Percentiles rank a stretch among this genome's conserved stretches.
phyloP scores from a whole-genome alignment of 2,797 vertebrate genomes.

The Crocidura indochinensis region DNA sequence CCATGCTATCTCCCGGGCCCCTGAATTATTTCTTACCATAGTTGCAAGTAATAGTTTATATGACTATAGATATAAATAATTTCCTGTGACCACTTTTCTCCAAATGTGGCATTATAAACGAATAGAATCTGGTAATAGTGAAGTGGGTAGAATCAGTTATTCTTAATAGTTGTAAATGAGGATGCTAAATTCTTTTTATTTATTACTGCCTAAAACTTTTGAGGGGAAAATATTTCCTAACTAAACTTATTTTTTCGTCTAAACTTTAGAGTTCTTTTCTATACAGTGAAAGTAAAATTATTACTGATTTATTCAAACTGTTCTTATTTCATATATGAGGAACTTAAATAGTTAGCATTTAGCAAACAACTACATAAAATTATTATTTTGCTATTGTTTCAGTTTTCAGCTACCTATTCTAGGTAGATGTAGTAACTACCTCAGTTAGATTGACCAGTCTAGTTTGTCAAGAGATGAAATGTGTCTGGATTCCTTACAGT shows the following conservation, averaged over 20 bases:
- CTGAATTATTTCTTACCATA: background rate
- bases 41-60: background rate
- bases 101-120: background rate
- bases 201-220: background rate
- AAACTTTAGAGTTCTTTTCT: conserved; percentile 33
- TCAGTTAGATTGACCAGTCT: background rate
- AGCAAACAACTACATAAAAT: background rate
- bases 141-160: background rate
- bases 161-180: background rate
- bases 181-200: background rate
- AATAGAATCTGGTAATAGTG: background rate
- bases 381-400: background rate
- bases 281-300: background rate
- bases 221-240: background rate
- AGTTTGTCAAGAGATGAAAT: background rate
- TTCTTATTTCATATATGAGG: background rate
- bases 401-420: background rate
- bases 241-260: background rate
- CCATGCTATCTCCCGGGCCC: no score
- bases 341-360: background rate
- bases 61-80: background rate
- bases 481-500: background rate
- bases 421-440: background rate
- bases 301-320: background rate
- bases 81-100: background rate